Evolutionary conservation across 2,113 vertebrate species (phyloP).

Genomic region (Tursiops truncatus): DNA sequence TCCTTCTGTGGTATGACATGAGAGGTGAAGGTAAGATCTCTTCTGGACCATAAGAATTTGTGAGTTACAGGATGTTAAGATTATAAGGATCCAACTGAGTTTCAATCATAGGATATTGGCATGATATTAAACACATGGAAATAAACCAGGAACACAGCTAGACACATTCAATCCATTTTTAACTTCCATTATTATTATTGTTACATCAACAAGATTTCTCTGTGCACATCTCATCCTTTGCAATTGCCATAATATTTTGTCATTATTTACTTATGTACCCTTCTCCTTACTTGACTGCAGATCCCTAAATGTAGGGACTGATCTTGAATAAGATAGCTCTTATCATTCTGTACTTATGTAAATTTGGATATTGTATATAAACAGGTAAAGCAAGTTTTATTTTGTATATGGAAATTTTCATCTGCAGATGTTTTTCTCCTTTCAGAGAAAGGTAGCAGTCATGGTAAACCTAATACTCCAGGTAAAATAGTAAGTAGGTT

Average conservation of each 20-base stretch:
- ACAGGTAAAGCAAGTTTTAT: background rate
- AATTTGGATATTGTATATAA: background rate
- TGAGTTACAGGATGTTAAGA: background rate
- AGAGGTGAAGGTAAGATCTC: background rate
- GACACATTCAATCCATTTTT: background rate
- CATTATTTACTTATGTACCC: background rate
- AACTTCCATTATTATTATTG: background rate
- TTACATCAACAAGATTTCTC: background rate
- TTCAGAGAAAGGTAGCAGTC: background rate
- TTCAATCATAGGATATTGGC: background rate
- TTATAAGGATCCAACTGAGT: background rate
- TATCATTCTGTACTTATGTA: background rate
- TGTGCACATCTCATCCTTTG: background rate
- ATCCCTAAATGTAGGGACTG: background rate
- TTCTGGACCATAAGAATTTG: background rate
- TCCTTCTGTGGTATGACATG: background rate
- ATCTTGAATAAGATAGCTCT: background rate
- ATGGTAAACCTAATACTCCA: background rate
- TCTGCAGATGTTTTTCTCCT: background rate
- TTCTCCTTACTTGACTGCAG: background rate
- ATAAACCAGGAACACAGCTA: background rate
- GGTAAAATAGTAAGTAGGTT: background rate
- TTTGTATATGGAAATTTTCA: background rate
- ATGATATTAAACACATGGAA: background rate
- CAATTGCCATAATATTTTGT: background rate